These are phyloP conservation scores for Biston stratarius DNA, from an alignment of 2,888 invertebrate species.

Conservation along the genomic window DNA sequence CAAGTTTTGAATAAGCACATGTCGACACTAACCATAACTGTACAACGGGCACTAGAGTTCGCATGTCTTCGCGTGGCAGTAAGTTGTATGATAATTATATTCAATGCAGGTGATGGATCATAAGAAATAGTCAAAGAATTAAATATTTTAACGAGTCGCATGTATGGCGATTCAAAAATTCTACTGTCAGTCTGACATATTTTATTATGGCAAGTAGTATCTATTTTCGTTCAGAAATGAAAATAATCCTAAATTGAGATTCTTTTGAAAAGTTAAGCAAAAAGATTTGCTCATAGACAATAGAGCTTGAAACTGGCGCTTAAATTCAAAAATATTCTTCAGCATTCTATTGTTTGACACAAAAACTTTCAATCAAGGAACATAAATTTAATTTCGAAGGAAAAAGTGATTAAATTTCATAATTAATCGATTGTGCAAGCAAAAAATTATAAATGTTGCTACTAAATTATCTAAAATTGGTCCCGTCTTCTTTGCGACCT, in stretches of 20 bases:
- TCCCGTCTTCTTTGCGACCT: slow-evolving; percentile 47
- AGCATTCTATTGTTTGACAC: slow-evolving; percentile 54
- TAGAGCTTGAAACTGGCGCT: slow-evolving; percentile 44
- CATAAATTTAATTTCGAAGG: slow-evolving; percentile 24
- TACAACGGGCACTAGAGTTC: no score
- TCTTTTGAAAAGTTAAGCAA: no score
- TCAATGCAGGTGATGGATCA: no score
- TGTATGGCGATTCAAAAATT: no score
- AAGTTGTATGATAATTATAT: no score
- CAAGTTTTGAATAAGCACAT: no score
- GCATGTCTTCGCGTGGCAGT: no score
- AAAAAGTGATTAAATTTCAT: slow-evolving; percentile 40
- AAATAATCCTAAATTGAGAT: background rate
- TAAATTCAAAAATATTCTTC: slow-evolving; percentile 55
- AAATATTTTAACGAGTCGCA: no score
- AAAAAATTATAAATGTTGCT: slow-evolving; percentile 52
- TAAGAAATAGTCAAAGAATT: no score
- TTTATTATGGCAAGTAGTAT: background rate
- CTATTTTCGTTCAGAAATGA: background rate
- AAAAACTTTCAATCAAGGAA: slow-evolving; percentile 25
- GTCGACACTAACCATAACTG: no score
- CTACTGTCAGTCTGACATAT: background rate
- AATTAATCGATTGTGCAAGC: slow-evolving; percentile 4
- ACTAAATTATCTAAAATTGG: slow-evolving; percentile 58
- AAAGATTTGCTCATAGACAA: slow-evolving; percentile 27